Evolutionary conservation across 1,140 invertebrate genomes (phyloP).

Genomic region (Rhopalosiphum maidis): DNA sequence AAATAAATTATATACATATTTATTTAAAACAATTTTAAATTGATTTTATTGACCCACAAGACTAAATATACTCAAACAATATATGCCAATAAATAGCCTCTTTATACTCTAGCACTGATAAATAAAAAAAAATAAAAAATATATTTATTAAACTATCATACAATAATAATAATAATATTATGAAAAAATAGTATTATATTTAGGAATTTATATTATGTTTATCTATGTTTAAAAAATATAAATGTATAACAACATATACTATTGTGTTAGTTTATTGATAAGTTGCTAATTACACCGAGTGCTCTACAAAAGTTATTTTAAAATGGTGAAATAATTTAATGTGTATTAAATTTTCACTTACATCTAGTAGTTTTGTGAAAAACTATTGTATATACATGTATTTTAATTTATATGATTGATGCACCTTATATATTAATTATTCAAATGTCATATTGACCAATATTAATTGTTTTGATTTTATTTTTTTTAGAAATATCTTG

Average conservation of each 20-base stretch:
- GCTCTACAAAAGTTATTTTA: neutral
- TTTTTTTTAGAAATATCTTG: slow-evolving; percentile 29
- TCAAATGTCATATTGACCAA: neutral
- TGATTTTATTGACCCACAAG: too few relatives aligned
- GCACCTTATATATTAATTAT: neutral
- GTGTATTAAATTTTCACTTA: neutral
- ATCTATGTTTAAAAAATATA: neutral
- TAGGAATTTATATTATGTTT: neutral
- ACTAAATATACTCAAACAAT: too few relatives aligned
- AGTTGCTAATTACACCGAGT: neutral
- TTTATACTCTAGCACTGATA: neutral
- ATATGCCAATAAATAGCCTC: too few relatives aligned
- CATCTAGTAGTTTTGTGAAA: neutral
- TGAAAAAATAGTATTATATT: neutral
- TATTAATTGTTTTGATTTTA: neutral
- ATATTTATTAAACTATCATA: neutral
- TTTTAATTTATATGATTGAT: neutral
- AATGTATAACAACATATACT: neutral
- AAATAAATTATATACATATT: too few relatives aligned
- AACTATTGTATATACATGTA: neutral
- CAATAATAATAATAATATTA: neutral
- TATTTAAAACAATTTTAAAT: too few relatives aligned
- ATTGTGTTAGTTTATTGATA: neutral
- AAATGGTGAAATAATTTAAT: neutral
- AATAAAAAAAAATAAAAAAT: neutral